Percentiles rank a stretch among this genome's conserved stretches.
Evolutionary conservation across 2,888 invertebrate species (phyloP).

Genomic region (Tiliacea aurago): DNA sequence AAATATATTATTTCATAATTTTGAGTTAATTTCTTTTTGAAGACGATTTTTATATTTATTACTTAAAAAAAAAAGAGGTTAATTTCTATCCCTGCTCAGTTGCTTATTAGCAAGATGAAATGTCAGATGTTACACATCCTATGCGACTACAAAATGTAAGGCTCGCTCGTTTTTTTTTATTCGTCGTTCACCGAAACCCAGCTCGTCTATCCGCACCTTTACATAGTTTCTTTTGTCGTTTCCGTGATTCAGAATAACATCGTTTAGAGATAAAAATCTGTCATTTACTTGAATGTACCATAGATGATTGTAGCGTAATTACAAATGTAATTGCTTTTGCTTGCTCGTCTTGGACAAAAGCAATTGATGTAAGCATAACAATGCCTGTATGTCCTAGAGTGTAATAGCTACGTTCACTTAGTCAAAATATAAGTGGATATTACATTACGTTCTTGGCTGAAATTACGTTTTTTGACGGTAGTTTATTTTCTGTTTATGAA

Average conservation of each 20-base stretch:
- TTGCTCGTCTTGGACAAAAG: constrained; percentile 54
- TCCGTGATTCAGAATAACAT: constrained; percentile 48
- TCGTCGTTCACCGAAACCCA: neutral
- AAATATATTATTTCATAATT: too few relatives aligned
- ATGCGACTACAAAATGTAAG: too few relatives aligned
- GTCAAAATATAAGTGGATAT: constrained; percentile 28
- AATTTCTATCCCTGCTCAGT: too few relatives aligned
- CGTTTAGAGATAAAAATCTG: constrained; percentile 72
- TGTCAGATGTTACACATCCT: too few relatives aligned
- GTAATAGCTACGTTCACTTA: constrained; percentile 22
- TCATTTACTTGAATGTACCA: constrained; percentile 68
- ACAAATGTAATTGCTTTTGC: constrained; percentile 58
- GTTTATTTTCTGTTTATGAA: constrained; percentile 34
- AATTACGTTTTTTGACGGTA: constrained; percentile 4
- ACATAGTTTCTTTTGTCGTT: constrained; percentile 28
- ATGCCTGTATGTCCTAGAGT: constrained; percentile 33
- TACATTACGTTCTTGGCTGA: neutral
- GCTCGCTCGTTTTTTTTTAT: neutral
- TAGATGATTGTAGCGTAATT: constrained; percentile 63
- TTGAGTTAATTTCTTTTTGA: too few relatives aligned
- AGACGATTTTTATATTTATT: too few relatives aligned
- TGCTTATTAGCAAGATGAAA: too few relatives aligned
- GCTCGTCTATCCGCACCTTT: neutral
- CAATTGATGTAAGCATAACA: constrained; percentile 44
- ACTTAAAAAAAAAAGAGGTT: too few relatives aligned